Evolutionary conservation across 2,888 invertebrate species (phyloP).

Genomic region (Leptinotarsa rubiginosa): DNA sequence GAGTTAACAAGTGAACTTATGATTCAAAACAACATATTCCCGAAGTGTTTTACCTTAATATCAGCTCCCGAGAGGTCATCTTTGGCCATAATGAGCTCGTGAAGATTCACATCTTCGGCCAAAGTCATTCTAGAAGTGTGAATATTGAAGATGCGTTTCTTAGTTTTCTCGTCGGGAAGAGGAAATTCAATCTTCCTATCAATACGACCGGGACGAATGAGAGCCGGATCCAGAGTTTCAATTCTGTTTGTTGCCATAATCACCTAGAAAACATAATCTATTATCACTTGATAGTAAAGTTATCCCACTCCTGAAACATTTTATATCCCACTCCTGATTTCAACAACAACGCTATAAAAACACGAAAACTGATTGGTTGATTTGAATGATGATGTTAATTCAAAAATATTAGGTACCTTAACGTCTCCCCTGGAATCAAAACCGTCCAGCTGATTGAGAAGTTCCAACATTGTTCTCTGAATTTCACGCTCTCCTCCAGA

Average conservation of each 20-base stretch:
- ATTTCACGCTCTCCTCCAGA: conserved; percentile 99
- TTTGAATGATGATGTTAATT: conserved; percentile 10
- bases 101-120: conserved; percentile 95
- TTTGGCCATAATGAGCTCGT: conserved; percentile 97
- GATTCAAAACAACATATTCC: background rate
- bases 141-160: conserved; percentile 95
- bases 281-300: background rate
- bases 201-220: conserved; percentile 98
- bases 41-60: conserved; percentile 76
- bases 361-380: background rate
- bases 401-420: conserved; percentile 73
- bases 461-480: conserved; percentile 98
- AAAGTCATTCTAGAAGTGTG: conserved; percentile 99
- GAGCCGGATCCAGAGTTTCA: conserved; percentile 97
- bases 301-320: background rate
- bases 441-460: conserved; percentile 98
- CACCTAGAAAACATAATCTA: conserved; percentile 69
- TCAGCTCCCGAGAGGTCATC: conserved; percentile 99
- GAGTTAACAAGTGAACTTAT: background rate
- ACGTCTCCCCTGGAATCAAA: conserved; percentile 97
- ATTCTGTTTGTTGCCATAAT: conserved; percentile 99
- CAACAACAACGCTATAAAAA: too few relatives aligned
- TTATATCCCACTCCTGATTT: conserved; percentile 1
- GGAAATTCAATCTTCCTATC: conserved; percentile 99
- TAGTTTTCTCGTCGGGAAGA: conserved; percentile 98